phyloP scores from a whole-genome alignment of 2,113 vertebrate species.

The Cavia aperea region DNA sequence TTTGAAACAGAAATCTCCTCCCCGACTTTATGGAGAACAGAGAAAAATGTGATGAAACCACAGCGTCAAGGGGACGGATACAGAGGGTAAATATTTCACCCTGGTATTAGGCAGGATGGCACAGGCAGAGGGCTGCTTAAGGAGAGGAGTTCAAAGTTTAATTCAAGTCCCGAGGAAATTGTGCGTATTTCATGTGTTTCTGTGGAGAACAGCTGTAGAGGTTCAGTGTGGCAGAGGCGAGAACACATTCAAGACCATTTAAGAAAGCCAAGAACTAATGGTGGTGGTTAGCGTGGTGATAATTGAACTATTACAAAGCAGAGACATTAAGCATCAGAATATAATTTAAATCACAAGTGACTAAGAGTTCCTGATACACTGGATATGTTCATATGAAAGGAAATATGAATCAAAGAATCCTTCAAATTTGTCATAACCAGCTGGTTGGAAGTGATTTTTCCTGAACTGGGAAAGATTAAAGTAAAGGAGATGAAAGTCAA shows the following conservation, averaged over 20 bases:
- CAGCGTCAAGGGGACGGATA: neutral
- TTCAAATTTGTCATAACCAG: neutral
- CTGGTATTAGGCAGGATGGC: neutral
- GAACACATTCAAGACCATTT: neutral
- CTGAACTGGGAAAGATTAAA: neutral
- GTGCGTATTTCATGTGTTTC: neutral
- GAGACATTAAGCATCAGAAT: neutral
- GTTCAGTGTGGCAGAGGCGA: neutral
- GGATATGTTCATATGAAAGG: neutral
- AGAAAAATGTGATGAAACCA: neutral
- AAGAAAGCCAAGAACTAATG: neutral
- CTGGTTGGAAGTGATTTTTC: neutral
- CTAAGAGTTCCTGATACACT: neutral
- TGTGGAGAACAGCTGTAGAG: neutral
- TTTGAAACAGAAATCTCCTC: neutral
- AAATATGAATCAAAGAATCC: neutral
- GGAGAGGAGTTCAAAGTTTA: neutral
- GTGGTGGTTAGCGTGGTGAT: neutral
- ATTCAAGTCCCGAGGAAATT: neutral
- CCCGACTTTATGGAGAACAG: neutral
- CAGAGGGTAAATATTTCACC: neutral
- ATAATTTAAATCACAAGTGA: neutral
- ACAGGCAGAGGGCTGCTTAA: neutral
- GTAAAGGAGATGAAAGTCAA: neutral
- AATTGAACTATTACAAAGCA: neutral